Conservation (phyloP, 92 coral and sea anemone genomes). For the Isaurus tuberculatus region DNA sequence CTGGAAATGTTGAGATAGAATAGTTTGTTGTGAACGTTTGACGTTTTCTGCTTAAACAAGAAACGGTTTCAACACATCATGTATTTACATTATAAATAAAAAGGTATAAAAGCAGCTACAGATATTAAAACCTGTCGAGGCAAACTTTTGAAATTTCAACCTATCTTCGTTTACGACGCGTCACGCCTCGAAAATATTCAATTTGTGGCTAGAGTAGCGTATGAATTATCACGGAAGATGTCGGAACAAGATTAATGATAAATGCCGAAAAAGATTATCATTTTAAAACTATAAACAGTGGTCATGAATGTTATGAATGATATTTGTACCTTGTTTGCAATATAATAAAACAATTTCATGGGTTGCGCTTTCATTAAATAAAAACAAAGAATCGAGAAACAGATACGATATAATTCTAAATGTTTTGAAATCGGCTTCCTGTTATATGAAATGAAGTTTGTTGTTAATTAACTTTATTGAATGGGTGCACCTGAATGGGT, state of each 20-base stretch:
- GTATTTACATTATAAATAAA: conserved; percentile 6
- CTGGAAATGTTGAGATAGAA: background rate
- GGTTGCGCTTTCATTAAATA: background rate
- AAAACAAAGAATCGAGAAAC: background rate
- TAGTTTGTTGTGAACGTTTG: background rate
- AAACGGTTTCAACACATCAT: conserved; percentile 26
- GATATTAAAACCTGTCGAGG: background rate
- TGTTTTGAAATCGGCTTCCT: background rate
- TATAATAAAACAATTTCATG: background rate
- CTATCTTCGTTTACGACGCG: background rate
- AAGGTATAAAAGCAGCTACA: background rate
- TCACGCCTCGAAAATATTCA: background rate
- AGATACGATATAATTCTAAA: background rate
- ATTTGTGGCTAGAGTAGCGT: too few relatives aligned
- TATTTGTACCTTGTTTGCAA: background rate
- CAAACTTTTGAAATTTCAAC: background rate
- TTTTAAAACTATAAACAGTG: background rate
- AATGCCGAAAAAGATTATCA: background rate
- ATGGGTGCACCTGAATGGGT: background rate
- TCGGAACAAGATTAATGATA: background rate
- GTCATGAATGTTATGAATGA: background rate
- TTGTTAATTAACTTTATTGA: conserved; percentile 2
- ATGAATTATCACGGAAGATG: background rate
- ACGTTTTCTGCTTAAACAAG: background rate
- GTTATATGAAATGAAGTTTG: background rate